Base-by-base conservation (phyloP, 1,140 invertebrate species). In the Dendrolimus kikuchii region DNA sequence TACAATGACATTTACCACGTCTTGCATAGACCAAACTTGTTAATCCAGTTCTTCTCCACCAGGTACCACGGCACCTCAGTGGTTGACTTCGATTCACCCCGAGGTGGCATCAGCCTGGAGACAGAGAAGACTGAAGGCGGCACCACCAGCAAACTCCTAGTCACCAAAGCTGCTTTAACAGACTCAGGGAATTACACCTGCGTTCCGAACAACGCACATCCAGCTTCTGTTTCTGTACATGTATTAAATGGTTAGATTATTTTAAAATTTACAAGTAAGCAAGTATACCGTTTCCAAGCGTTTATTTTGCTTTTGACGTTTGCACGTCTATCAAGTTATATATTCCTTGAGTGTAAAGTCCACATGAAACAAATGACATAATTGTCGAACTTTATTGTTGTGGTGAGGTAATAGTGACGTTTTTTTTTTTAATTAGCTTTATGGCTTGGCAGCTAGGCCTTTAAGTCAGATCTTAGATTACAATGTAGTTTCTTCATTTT, bases 121-220 rank as follows among this genome's bases (percentile, higher is more conserved):
- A 97, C 95, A 2, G 95, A 97, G 86, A 96, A 96, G 88, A 95
- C 94, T 5, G 94, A 95, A 66, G 90, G 91, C 5, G 94, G 94
- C 7, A 96, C 95, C 41, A 96, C 95, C 45, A 96, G 95, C 82
- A 95, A 95, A 74, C 89, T 98, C 57, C 90, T 96, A 74, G 92
- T 98, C 59, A 96, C 95, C 7, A 94, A 96, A 75, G 95, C 95
- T 7, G 90, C 92, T 36, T 89, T 95, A 45, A 90, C 90, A 39
- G 96, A 98, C 88, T 95, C 94, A 40, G 96, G 95, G 63, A 96
- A 95, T 87, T 96, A 96, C 82, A 95, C 94, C 36, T 96, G 95
- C 80, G 91, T 94, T 65, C 95, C 95, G 45, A 93, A 93, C 81
- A 95, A 96, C 77, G 95, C 95, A 40, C 93, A 95, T 71, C 93